Evolutionary conservation across 1,140 invertebrate genomes (phyloP), one percentile per base, ranked within the genome.

Genomic region (Heliconius melpomene): DNA sequence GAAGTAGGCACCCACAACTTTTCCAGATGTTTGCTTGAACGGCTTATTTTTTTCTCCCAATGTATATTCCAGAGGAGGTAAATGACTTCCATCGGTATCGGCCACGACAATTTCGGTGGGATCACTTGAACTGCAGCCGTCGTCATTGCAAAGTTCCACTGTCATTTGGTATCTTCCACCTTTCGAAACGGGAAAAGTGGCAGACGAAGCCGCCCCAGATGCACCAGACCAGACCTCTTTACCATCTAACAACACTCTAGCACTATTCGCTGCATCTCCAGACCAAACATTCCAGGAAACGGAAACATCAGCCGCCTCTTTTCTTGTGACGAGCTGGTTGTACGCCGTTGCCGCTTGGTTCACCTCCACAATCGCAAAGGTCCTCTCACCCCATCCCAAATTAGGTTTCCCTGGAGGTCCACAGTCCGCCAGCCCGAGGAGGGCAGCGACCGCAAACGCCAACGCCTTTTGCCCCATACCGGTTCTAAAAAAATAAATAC

Each of bases 291-390:
- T 93, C 93, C 93, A 94, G 7, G 86, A 90, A 16, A 94, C 89
- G 0, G 93, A 83, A 20, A 94, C 93, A 66, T 93, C 91, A 32
- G 93, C 93, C 0, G 89, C 88, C 71, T 93, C 93, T 57, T 86
- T 87, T 60, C 86, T 86, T 3, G 82, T 91, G 8, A 94, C 93
- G 20, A 94, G 87, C 75, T 94, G 93, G 83, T 94, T 93, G 78
- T 94, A 94, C 0, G 93, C 93, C 8, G 93, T 94, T 3, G 93
- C 93, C 20, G 92, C 93, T 79, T 94, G 93, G 79, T 94, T 94
- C 57, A 94, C 93, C 86, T 94, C 93, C 8, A 94, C 86, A 77
- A 94, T 93, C 11, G 93, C 91, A 84, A 94, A 94, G 74, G 87
- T 90, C 40, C 93, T 83, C 79, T 94, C 92, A 1, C 92, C 93